Percentiles rank a stretch among this genome's conserved stretches.
phyloP scores from a whole-genome alignment of 2,888 invertebrate genomes.

The Ochlodes sylvanus region DNA sequence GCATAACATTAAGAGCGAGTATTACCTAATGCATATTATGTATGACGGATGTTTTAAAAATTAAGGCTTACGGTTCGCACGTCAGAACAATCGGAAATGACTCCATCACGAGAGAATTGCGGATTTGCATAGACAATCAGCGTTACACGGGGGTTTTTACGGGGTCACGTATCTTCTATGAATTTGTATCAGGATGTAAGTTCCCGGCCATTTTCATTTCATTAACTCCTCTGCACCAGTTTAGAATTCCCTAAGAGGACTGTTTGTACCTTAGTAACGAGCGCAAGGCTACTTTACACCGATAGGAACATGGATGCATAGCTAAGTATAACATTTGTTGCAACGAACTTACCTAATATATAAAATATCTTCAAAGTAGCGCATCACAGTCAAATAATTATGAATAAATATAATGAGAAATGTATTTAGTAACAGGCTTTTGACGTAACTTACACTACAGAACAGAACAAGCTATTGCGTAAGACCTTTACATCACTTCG shows the following conservation, averaged over 20 bases:
- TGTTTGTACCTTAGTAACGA: constrained; percentile 56
- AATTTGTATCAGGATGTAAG: constrained; percentile 71
- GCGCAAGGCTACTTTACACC: constrained; percentile 34
- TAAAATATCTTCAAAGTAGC: too few species aligned
- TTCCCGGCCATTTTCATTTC: constrained; percentile 60
- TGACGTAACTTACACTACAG: too few species aligned
- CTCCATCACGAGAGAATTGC: constrained; percentile 52
- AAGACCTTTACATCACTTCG: too few species aligned
- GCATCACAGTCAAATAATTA: too few species aligned
- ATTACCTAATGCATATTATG: background rate
- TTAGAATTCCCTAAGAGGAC: constrained; percentile 60
- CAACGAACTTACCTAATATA: too few species aligned
- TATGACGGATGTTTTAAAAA: constrained; percentile 8
- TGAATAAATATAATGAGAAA: too few species aligned
- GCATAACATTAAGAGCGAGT: too few species aligned
- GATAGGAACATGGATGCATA: constrained; percentile 23
- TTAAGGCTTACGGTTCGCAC: constrained; percentile 18
- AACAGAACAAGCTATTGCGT: too few species aligned
- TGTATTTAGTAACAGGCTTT: too few species aligned
- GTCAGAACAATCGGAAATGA: constrained; percentile 53
- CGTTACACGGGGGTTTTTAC: constrained; percentile 43
- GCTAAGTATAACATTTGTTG: background rate
- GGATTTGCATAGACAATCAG: constrained; percentile 69
- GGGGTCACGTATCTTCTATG: constrained; percentile 57
- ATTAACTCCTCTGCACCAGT: constrained; percentile 42